These are phyloP conservation scores for Beroe forskalii DNA, from an alignment of 37 sponge, comb jelly and placozoan genomes.

Conservation along the genomic window DNA sequence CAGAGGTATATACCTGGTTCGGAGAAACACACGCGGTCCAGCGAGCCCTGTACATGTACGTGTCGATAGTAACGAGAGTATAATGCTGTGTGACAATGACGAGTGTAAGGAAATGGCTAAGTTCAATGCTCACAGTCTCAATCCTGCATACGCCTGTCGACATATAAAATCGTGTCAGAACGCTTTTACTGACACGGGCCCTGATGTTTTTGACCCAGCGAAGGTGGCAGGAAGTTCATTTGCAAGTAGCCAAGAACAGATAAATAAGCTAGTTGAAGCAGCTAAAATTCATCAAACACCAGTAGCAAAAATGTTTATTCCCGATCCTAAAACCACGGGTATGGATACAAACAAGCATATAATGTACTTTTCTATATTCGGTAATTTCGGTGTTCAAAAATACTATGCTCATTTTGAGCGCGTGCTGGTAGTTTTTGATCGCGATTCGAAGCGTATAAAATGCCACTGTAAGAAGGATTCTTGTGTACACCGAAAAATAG, in stretches of 20 bases:
- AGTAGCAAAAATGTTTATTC: not conserved
- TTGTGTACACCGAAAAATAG: conserved; percentile 5
- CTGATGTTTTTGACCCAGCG: not conserved
- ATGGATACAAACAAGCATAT: not conserved
- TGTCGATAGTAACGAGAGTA: not conserved
- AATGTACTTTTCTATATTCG: not conserved
- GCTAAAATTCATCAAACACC: not conserved
- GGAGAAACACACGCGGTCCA: not conserved
- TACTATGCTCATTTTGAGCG: not conserved
- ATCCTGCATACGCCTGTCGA: not conserved
- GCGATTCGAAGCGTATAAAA: not conserved
- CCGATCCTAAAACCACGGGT: not conserved
- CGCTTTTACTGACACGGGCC: not conserved
- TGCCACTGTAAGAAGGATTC: not conserved
- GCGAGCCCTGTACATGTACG: conserved; percentile 5
- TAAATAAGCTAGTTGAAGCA: not conserved
- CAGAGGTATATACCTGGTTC: not conserved
- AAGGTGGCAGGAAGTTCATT: not conserved
- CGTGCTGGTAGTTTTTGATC: not conserved
- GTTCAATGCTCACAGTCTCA: not conserved
- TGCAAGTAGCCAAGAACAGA: not conserved
- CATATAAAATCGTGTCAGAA: not conserved
- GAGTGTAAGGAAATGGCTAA: not conserved
- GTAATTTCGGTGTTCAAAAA: not conserved
- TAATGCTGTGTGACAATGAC: not conserved